phyloP scores from a whole-genome alignment of 2,113 vertebrate species.

The Dendropsophus ebraccatus region DNA sequence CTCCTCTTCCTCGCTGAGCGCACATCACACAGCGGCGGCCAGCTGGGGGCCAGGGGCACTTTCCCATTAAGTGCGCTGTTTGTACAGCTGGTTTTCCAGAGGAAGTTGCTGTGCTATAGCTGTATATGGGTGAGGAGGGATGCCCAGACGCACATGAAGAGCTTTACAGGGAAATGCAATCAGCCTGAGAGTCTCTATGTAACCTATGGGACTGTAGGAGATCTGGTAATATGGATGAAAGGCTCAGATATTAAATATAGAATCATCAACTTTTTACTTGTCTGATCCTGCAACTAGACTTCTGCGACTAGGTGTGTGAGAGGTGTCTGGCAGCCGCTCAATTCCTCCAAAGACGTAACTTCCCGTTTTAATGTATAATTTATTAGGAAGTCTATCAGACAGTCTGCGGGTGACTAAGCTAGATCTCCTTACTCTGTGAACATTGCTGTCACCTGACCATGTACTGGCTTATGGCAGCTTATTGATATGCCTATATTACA shows the following conservation, averaged over 20 bases:
- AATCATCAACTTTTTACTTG: background rate
- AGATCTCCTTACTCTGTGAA: background rate
- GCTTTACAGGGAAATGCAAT: background rate
- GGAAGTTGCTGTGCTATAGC: conserved; percentile 12
- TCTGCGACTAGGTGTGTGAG: background rate
- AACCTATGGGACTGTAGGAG: background rate
- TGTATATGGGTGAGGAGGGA: conserved; percentile 5
- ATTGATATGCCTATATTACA: no score
- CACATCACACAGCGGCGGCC: conserved; percentile 4
- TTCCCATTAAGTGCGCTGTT: conserved; percentile 37
- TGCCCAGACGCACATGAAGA: background rate
- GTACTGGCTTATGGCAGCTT: no score
- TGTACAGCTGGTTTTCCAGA: conserved; percentile 41
- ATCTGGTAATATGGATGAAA: background rate
- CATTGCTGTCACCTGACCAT: background rate
- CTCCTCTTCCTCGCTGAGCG: conserved; percentile 10
- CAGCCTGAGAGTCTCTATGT: background rate
- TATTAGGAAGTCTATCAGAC: no score
- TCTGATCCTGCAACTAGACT: no score
- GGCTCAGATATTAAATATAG: background rate
- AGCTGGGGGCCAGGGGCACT: conserved; percentile 43
- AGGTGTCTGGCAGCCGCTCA: background rate
- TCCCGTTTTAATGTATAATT: background rate
- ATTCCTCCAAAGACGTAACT: background rate
- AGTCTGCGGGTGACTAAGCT: background rate